Base-by-base conservation (phyloP, 2,888 invertebrate genomes). In the Pogonocherus hispidulus region DNA sequence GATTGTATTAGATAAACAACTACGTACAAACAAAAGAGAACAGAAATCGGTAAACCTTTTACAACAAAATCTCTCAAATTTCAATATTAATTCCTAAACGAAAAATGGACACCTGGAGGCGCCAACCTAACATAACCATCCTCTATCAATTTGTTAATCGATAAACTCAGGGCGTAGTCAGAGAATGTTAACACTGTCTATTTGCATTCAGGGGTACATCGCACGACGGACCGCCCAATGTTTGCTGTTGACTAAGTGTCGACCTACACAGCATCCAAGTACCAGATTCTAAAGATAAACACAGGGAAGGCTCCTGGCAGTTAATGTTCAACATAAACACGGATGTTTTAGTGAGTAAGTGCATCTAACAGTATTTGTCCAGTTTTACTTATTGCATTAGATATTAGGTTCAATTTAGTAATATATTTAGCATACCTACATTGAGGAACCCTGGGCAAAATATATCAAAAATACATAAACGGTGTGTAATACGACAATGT, bases 191-290 rank as follows among this genome's bases (percentile, higher is more conserved):
- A 81, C 80, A 80, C 67, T 78, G 73, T 79, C 76, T 81, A 81
- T 81, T 81, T 81, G 81, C 81, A 81, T 81, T 80, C 76, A 74
- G 78, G 75, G 80, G 80, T 80, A 80, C 77, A 78, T 74, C 71
- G 76, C 73, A 76, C 72, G 73, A 69, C 73, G 76, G 73, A 70
- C 76, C 80, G 79, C 80, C 78, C 79, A 72, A 73, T 78, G 80
- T 80, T 80, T 80, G 80, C 74, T 77, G 79, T 79, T 81, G 80
- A 81, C 79, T 80, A 79, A 80, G 80, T 79, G 77, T 78, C 77
- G 75, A 73, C 75, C 70, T 69, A 71, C 72, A 75, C 65, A 76
- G 76, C 74, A 74, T 78, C 76, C 73, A 70, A 63, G 73, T 72
- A 70, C 72, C 76, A 77, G 78, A 80, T 79, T 79, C 75, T 72